Evolutionary conservation across 2,113 vertebrate species (phyloP).

Genomic region (Tyto alba): DNA sequence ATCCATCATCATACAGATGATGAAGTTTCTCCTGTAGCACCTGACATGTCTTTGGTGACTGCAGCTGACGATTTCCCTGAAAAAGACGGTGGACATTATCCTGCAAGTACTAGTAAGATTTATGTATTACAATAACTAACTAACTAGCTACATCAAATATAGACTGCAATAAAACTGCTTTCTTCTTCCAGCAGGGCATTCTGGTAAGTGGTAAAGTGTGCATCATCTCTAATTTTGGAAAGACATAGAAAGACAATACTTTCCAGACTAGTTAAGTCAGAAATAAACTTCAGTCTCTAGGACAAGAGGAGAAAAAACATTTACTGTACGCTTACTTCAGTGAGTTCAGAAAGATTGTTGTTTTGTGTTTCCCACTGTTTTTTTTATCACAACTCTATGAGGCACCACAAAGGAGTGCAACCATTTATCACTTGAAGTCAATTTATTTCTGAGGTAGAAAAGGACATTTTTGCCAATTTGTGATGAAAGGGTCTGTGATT

Average conservation of each 20-base stretch:
- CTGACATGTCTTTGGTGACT: neutral
- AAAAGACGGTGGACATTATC: neutral
- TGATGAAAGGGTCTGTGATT: neutral
- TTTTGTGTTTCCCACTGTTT: neutral
- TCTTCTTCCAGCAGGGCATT: neutral
- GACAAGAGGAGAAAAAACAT: neutral
- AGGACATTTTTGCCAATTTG: neutral
- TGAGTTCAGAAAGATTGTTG: neutral
- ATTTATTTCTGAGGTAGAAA: neutral
- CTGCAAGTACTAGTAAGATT: constrained; percentile 47
- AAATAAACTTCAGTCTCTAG: neutral
- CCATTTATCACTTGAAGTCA: neutral
- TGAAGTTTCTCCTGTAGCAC: neutral
- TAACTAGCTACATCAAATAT: neutral
- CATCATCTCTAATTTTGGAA: neutral
- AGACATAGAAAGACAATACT: neutral
- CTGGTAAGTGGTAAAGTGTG: constrained; percentile 19
- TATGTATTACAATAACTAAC: neutral
- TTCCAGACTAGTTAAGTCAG: neutral
- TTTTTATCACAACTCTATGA: neutral
- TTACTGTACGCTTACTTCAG: neutral
- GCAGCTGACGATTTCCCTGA: neutral
- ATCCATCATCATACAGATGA: neutral
- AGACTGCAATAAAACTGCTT: neutral
- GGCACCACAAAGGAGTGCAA: neutral